These are phyloP conservation scores for Siniperca scherzeri DNA, from an alignment of 2,797 vertebrate genomes.

Conservation along the genomic window DNA sequence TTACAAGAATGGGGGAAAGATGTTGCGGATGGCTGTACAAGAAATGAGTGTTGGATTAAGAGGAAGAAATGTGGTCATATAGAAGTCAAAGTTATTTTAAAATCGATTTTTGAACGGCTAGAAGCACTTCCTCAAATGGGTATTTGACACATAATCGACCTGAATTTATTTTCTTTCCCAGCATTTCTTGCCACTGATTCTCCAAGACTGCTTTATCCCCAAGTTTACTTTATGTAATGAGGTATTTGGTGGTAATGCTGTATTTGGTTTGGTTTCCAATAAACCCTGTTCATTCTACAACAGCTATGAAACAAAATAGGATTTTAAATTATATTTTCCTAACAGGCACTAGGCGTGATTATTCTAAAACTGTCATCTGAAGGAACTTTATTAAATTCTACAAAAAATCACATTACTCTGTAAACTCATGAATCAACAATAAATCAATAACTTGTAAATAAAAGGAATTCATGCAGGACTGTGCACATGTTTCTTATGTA, in stretches of 20 bases:
- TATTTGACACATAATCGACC: not conserved
- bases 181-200: not conserved
- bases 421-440: not conserved
- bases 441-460: not conserved
- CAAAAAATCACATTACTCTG: not conserved
- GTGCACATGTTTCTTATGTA: not conserved
- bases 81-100: constrained; percentile 38
- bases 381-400: not conserved
- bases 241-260: not conserved
- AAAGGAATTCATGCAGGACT: not conserved
- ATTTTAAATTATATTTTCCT: not conserved
- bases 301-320: not conserved
- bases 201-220: not conserved
- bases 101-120: constrained; percentile 29
- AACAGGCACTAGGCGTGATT: not conserved
- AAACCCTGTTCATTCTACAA: not conserved
- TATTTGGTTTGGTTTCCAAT: constrained; percentile 3
- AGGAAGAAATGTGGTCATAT: constrained; percentile 12
- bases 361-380: not conserved
- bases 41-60: not conserved
- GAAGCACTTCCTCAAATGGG: constrained; percentile 17
- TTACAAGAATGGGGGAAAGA: not conserved
- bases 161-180: not conserved
- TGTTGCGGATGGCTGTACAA: not conserved
- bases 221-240: not conserved